Conservation (phyloP, 2,888 invertebrate genomes). For the Cremastinae sp. region DNA sequence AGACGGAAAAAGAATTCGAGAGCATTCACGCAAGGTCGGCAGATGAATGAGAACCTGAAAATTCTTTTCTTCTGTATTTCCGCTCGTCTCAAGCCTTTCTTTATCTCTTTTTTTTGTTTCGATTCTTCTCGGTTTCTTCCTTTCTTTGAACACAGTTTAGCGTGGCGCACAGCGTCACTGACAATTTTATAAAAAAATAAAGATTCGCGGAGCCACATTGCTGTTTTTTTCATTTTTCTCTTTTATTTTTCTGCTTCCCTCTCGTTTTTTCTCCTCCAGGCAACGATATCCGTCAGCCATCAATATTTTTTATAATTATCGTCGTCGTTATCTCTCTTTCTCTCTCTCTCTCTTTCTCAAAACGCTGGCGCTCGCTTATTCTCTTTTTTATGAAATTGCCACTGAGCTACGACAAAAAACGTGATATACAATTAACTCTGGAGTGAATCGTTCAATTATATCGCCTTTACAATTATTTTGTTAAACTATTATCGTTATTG, state of each 20-base stretch:
- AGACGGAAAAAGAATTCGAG: slow-evolving; percentile 13
- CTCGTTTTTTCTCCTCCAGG: slow-evolving; percentile 1
- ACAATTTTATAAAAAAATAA: slow-evolving; percentile 74
- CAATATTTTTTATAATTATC: slow-evolving; percentile 57
- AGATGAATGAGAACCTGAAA: slow-evolving; percentile 70
- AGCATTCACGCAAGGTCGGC: slow-evolving; percentile 71
- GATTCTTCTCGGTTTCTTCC: slow-evolving; percentile 21
- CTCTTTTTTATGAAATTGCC: slow-evolving; percentile 71
- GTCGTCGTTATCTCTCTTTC: slow-evolving; percentile 1
- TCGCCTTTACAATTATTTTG: slow-evolving; percentile 65
- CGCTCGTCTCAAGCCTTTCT: slow-evolving; percentile 69
- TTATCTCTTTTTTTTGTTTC: slow-evolving; percentile 33
- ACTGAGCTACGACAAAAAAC: slow-evolving; percentile 72
- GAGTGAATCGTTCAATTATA: slow-evolving; percentile 69
- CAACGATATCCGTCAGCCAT: slow-evolving; percentile 26
- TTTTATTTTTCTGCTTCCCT: slow-evolving; percentile 16
- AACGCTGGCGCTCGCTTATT: background rate
- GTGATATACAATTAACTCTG: slow-evolving; percentile 73
- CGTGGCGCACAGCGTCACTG: slow-evolving; percentile 76
- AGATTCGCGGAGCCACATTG: slow-evolving; percentile 44
- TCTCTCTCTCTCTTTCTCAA: background rate
- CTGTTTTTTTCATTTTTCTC: slow-evolving; percentile 4
- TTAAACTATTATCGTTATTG: slow-evolving; percentile 28
- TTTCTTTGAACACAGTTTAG: slow-evolving; percentile 79
- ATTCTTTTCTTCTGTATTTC: slow-evolving; percentile 66